These are phyloP conservation scores for Lontra canadensis DNA, from an alignment of 2,113 vertebrate genomes.

Conservation along the genomic window DNA sequence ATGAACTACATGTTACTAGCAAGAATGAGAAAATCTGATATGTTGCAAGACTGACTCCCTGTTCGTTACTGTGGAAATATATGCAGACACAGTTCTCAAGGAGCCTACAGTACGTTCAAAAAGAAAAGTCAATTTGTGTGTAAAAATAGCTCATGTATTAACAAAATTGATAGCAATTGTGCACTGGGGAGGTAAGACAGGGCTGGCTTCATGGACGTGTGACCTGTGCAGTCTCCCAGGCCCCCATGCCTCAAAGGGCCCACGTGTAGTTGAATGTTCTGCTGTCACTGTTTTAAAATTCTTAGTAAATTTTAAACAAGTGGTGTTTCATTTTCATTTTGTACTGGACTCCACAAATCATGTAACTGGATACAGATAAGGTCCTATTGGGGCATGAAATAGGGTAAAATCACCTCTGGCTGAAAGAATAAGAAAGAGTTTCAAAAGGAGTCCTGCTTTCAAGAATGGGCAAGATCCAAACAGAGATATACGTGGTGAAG, in stretches of 20 bases:
- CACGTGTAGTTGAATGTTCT: not conserved
- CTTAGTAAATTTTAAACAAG: conserved; percentile 7
- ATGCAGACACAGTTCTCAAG: conserved; percentile 6
- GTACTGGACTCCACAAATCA: not conserved
- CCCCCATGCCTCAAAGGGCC: not conserved
- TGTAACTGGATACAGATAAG: not conserved
- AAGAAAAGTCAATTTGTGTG: not conserved
- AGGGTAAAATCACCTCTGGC: not conserved
- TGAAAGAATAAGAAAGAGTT: conserved; percentile 16
- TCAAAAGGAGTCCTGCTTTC: not conserved
- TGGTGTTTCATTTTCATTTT: conserved; percentile 9
- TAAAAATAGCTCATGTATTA: conserved; percentile 55
- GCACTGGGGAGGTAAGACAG: not conserved
- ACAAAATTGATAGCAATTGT: conserved; percentile 43
- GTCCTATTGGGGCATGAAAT: not conserved
- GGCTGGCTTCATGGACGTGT: not conserved
- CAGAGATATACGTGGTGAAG: not conserved
- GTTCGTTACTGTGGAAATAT: not conserved
- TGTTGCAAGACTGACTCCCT: not conserved
- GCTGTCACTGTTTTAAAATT: not conserved
- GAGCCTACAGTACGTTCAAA: not conserved
- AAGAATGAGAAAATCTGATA: not conserved
- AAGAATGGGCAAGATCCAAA: not conserved
- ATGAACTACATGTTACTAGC: not conserved
- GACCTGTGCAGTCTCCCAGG: not conserved